Evolutionary conservation across 2,888 invertebrate species (phyloP).

Genomic region (Ectemnius lituratus): DNA sequence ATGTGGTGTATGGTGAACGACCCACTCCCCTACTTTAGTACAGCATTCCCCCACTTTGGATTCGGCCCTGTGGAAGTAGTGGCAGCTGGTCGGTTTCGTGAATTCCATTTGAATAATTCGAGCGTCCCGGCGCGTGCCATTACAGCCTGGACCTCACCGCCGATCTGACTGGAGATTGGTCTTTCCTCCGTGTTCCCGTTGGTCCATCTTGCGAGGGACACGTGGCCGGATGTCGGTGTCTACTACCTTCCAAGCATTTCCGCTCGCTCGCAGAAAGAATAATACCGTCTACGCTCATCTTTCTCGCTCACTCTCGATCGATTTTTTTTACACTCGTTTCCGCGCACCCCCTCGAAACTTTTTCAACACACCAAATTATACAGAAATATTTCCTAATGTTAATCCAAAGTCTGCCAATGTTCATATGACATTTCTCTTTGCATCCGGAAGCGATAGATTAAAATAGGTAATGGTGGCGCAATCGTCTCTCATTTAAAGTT

Average conservation of each 20-base stretch:
- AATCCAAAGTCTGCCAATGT: neutral
- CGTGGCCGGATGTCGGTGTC: slow-evolving; percentile 75
- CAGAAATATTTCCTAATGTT: neutral
- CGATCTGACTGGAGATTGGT: slow-evolving; percentile 43
- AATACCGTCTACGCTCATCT: slow-evolving; percentile 65
- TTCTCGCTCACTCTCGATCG: slow-evolving; percentile 53
- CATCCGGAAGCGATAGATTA: neutral
- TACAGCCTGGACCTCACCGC: slow-evolving; percentile 47
- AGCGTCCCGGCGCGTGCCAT: slow-evolving; percentile 69
- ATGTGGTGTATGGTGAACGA: slow-evolving; percentile 15
- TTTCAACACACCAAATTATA: neutral
- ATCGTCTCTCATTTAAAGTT: neutral
- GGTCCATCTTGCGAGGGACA: slow-evolving; percentile 62
- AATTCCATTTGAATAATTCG: slow-evolving; percentile 74
- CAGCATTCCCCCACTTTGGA: slow-evolving; percentile 27
- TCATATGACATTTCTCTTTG: neutral
- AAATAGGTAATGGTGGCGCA: neutral
- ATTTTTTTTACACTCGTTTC: slow-evolving; percentile 37
- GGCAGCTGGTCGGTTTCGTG: slow-evolving; percentile 70
- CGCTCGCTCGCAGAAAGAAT: slow-evolving; percentile 56
- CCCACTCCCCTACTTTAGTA: slow-evolving; percentile 18
- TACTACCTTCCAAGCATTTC: slow-evolving; percentile 67
- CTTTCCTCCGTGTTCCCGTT: slow-evolving; percentile 47
- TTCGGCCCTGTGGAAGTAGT: slow-evolving; percentile 40
- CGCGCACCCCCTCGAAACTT: slow-evolving; percentile 20